Evolutionary conservation across 2,113 vertebrate genomes (phyloP), one percentile per base, ranked within the genome.

Genomic region (Desmodus rotundus): DNA sequence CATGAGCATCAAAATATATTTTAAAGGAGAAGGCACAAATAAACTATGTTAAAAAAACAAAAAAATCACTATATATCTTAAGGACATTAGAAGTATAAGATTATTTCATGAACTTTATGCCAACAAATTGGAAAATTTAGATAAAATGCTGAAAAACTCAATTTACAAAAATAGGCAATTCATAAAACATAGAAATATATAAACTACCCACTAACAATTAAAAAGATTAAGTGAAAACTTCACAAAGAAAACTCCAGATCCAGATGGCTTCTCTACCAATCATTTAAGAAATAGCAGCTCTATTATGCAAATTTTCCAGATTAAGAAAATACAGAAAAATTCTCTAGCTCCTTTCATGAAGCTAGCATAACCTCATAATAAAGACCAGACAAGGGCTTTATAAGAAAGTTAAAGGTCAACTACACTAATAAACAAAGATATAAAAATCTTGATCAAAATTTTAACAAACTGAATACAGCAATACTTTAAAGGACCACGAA

Each of bases 31-130:
- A 80, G 7, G 15, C 63, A 93, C 10, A 83, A 92, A 84, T 65
- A 36, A 81, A 36, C 9, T 58, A 72, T 33, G 20, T 47, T 70
- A 28, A 56, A 81, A 89, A 82, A 52, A 16, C n/a, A 19, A 82
- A 94, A 87, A 89, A 93, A 45, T 73, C 36, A 65, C 28, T 41
- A 80, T 9, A 61, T 7, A 84, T 38, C 2, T 45, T 78, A 7
- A 3, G 33, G 11, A 67, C 3, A 41, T 74, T 52, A 84, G 15
- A 58, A 86, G 83, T 19, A 36, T 31, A 54, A 61, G 45, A 93
- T 88, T 88, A 93, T 76, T 92, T 80, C 50, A 82, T 78, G 38
- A 91, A 83, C 38, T 85, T 93, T 74, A 84, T 85, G 82, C 26
- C 65, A 93, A 74, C 56, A 73, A 85, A 74, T 89, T 31, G 85